Percentiles rank a stretch among this genome's conserved stretches.
These are phyloP conservation scores for Fulmarus glacialis DNA, from an alignment of 2,113 vertebrate genomes.

Conservation along the genomic window DNA sequence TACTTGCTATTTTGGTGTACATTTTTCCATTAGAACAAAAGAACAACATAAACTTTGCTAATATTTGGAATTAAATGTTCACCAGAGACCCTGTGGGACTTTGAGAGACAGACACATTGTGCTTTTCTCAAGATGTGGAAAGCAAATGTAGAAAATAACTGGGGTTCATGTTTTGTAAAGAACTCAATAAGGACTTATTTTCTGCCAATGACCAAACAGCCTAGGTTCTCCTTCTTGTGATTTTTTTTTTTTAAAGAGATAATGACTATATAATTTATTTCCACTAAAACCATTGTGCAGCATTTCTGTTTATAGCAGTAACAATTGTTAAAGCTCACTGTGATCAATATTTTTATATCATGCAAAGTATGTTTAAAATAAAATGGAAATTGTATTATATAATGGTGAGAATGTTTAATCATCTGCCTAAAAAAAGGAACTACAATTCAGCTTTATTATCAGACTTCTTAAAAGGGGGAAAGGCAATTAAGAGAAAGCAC, in stretches of 20 bases:
- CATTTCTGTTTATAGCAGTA: slow-evolving; percentile 88
- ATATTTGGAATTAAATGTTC: slow-evolving; percentile 64
- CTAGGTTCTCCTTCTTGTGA: slow-evolving; percentile 80
- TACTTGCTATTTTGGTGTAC: background rate
- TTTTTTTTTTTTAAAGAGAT: slow-evolving; percentile 83
- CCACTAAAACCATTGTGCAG: slow-evolving; percentile 91
- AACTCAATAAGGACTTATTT: slow-evolving; percentile 74
- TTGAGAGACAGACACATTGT: slow-evolving; percentile 37
- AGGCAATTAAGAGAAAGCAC: background rate
- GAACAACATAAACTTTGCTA: slow-evolving; percentile 45
- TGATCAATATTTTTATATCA: slow-evolving; percentile 97
- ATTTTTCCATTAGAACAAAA: slow-evolving; percentile 37
- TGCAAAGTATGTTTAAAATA: slow-evolving; percentile 90
- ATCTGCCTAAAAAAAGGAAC: background rate
- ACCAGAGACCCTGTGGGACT: slow-evolving; percentile 64
- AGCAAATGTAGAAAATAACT: slow-evolving; percentile 48
- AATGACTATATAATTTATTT: slow-evolving; percentile 99
- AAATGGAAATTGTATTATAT: slow-evolving; percentile 85
- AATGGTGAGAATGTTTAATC: slow-evolving; percentile 59
- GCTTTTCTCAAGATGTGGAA: slow-evolving; percentile 54
- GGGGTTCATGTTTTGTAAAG: slow-evolving; percentile 57
- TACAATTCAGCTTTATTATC: background rate
- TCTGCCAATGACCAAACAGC: slow-evolving; percentile 76
- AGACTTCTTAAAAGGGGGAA: background rate
- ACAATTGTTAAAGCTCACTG: slow-evolving; percentile 92